Evolutionary conservation across 2,888 invertebrate species (phyloP).

Genomic region (Mactromeris polynyma): DNA sequence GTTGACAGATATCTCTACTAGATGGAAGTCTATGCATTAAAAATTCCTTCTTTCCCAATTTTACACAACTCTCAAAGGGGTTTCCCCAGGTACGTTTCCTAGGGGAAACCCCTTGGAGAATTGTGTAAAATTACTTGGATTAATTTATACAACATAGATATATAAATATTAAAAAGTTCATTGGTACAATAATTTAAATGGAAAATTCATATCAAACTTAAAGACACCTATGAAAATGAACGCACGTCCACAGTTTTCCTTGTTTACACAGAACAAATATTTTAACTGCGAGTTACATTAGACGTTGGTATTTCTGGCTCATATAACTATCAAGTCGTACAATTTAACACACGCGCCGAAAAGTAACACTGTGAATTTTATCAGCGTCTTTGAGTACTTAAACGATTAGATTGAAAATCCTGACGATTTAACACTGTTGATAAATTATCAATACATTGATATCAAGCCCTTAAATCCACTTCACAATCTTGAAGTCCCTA

Average conservation of each 20-base stretch:
- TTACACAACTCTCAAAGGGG: too few relatives aligned
- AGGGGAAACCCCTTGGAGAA: too few relatives aligned
- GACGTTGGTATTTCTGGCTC: not conserved
- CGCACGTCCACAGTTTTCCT: not conserved
- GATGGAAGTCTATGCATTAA: too few relatives aligned
- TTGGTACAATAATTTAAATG: not conserved
- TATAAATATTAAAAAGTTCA: too few relatives aligned
- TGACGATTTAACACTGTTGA: not conserved
- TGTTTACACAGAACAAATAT: not conserved
- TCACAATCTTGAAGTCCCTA: not conserved
- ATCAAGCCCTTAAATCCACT: not conserved
- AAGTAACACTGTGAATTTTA: not conserved
- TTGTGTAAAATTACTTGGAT: too few relatives aligned
- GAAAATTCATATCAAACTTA: not conserved
- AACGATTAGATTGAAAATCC: not conserved
- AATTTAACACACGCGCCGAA: not conserved
- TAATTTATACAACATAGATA: too few relatives aligned
- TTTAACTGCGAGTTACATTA: not conserved
- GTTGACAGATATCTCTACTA: too few relatives aligned
- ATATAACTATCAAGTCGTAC: too few relatives aligned
- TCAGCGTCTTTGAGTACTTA: not conserved
- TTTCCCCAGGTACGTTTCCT: too few relatives aligned
- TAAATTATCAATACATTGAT: not conserved
- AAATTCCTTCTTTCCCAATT: too few relatives aligned
- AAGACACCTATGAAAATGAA: not conserved